phyloP scores from a whole-genome alignment of 2,888 invertebrate species.

The Tineola bisselliella region DNA sequence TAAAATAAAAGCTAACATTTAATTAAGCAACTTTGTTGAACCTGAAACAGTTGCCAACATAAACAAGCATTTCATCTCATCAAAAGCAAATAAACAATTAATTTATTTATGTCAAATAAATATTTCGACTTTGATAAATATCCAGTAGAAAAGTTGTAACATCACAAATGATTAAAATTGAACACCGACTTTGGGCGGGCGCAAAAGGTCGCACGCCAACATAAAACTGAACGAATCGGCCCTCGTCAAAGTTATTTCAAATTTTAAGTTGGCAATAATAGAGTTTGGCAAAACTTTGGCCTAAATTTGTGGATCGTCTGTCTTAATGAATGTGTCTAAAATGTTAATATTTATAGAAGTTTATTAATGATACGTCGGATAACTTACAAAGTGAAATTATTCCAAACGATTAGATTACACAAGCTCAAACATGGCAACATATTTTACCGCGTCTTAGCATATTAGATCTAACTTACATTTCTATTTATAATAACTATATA shows the following conservation, averaged over 20 bases:
- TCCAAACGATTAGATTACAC: background rate
- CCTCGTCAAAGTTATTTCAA: constrained; percentile 16
- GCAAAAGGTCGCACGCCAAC: constrained; percentile 24
- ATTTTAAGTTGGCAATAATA: constrained; percentile 4
- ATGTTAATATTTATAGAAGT: background rate
- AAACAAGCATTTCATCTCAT: background rate
- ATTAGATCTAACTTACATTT: too few species aligned
- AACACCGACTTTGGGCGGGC: constrained; percentile 23
- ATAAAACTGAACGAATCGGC: constrained; percentile 30
- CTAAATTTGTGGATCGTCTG: background rate
- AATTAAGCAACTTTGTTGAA: background rate
- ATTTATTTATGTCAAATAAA: constrained; percentile 3
- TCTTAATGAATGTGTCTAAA: background rate
- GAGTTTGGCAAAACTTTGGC: constrained; percentile 6
- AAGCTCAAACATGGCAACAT: background rate
- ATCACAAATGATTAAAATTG: constrained; percentile 43
- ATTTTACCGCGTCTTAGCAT: background rate
- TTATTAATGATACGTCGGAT: background rate
- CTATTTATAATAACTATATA: too few species aligned
- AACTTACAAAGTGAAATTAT: background rate
- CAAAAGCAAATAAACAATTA: constrained; percentile 1
- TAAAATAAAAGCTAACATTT: background rate
- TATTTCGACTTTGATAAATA: constrained; percentile 33
- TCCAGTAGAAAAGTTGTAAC: constrained; percentile 22
- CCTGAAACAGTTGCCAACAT: background rate